A percentile compares a stretch with the other conserved stretches of the same genome.
These are phyloP conservation scores for Muschampia plurimacula DNA, from an alignment of 2,888 invertebrate species.

Conservation along the genomic window DNA sequence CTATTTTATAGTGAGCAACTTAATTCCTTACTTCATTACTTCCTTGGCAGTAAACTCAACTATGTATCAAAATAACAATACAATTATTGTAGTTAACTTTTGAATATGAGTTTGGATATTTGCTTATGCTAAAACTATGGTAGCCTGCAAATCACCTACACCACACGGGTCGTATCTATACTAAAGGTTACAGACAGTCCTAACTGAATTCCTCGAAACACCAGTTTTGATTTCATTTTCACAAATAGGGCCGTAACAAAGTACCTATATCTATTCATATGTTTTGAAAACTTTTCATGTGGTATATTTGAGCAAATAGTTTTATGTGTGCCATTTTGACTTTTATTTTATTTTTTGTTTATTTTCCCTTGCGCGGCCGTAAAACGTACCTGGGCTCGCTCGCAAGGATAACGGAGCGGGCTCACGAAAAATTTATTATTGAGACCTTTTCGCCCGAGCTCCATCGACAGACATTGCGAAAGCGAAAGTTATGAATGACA, in stretches of 20 bases:
- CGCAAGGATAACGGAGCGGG: conserved; percentile 81
- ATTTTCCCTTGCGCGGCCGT: conserved; percentile 84
- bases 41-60: conserved; percentile 9
- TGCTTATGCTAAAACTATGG: background rate
- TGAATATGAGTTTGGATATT: background rate
- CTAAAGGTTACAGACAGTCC: background rate
- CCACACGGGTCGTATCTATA: too few relatives aligned
- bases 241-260: conserved; percentile 40
- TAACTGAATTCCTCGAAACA: background rate
- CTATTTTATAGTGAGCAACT: conserved; percentile 36
- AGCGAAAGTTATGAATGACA: conserved; percentile 86
- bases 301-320: conserved; percentile 79
- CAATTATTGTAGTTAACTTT: background rate
- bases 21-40: conserved; percentile 35
- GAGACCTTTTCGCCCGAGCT: conserved; percentile 83
- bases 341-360: conserved; percentile 86
- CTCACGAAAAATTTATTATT: conserved; percentile 85
- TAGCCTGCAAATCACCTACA: too few relatives aligned
- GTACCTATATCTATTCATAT: conserved; percentile 47
- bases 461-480: conserved; percentile 86
- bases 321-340: conserved; percentile 84
- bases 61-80: conserved; percentile 3
- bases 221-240: conserved; percentile 38
- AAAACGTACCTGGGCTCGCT: conserved; percentile 84
- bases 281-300: conserved; percentile 68